Evolutionary conservation across 2,888 invertebrate species (phyloP), one percentile per base, ranked within the genome.

Genomic region (Rhagonycha fulva): DNA sequence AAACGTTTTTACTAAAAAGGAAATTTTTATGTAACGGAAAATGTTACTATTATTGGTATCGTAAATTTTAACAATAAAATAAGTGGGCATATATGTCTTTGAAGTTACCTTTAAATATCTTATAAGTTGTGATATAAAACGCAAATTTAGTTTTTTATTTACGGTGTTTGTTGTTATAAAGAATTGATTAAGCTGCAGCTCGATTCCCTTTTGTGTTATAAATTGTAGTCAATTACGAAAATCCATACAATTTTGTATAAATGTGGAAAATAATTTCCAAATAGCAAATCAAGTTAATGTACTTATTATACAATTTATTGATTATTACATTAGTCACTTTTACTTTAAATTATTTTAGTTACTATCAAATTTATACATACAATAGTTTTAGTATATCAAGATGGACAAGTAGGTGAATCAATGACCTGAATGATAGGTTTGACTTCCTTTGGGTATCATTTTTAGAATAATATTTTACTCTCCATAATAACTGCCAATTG

Each of bases 1-100:
- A 68, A 76, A 66, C 63, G 19, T 23, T 66, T 66, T 62, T 62
- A 62, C 23, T 47, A n/a, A 47, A 47, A 47, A 47, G 47, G n/a
- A 47, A 47, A n/a, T 47, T 47, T 32, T 47, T 47, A 47, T 47
- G n/a, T 47, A 47, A 47, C 47, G 47, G n/a, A n/a, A n/a, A 47
- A n/a, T 47, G 47, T n/a, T 47, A 47, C 47, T 47, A 47, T 47
- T 47, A 47, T 47, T 47, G 47, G 47, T n/a, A 47, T 47, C 47
- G 47, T 47, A 47, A 47, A n/a, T 47, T n/a, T n/a, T 47, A 47
- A 47, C 47, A 47, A 47, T 47, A 47, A 47, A 47, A 47, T 47
- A 47, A 47, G n/a, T n/a, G n/a, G 47, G n/a, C n/a, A n/a, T n/a
- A 47, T 47, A 47, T 47, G 47, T 47, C 47, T 47, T 47, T 47